phyloP scores from a whole-genome alignment of 1,140 invertebrate species.

The Trypoxylus dichotomus region DNA sequence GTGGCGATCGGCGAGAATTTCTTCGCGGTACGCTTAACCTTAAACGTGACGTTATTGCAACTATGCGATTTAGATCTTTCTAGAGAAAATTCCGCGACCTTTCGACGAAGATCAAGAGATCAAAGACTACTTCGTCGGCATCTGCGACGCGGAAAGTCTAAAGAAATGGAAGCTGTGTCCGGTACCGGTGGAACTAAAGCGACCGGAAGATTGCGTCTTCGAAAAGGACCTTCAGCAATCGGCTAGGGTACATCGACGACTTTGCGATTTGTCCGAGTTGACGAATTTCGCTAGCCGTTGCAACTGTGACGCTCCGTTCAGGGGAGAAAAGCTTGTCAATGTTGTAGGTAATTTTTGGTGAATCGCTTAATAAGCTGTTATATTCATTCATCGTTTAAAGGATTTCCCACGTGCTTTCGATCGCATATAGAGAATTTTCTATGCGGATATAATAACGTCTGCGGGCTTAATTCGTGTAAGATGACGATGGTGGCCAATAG shows the following conservation, averaged over 20 bases:
- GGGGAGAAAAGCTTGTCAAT: background rate
- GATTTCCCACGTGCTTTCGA: constrained; percentile 32
- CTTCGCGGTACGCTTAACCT: constrained; percentile 31
- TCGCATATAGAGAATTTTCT: background rate
- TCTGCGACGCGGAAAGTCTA: constrained; percentile 33
- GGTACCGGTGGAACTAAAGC: constrained; percentile 9
- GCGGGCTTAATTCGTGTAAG: constrained; percentile 20
- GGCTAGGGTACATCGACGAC: constrained; percentile 30
- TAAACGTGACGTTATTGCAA: constrained; percentile 21
- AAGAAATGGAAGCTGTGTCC: constrained; percentile 36
- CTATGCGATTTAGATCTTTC: constrained; percentile 22
- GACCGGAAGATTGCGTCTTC: constrained; percentile 29
- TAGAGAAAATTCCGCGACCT: background rate
- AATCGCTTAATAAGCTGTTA: background rate
- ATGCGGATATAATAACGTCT: constrained; percentile 30
- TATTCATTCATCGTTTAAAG: constrained; percentile 6
- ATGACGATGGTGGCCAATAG: background rate
- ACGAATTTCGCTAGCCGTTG: constrained; percentile 17
- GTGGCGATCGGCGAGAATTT: constrained; percentile 35
- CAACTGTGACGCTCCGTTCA: constrained; percentile 20
- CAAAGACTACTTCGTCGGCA: constrained; percentile 33
- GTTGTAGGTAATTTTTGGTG: constrained; percentile 19
- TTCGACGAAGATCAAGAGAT: constrained; percentile 20
- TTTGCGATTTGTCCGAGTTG: constrained; percentile 31
- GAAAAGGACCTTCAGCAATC: background rate